Evolutionary conservation across 2,888 invertebrate species (phyloP).

Genomic region (Clostera curtula): DNA sequence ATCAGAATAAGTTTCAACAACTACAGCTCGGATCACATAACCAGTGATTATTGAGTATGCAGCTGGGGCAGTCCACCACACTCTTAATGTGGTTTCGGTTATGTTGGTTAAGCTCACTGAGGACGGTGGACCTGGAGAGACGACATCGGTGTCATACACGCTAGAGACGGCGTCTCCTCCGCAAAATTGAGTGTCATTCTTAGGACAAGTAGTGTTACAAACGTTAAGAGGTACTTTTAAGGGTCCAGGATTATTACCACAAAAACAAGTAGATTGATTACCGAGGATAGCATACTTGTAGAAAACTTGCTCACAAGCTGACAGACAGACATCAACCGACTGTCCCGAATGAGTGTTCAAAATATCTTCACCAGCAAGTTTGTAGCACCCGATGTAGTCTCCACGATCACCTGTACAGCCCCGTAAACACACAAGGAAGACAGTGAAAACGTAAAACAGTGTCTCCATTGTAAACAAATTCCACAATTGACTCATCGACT

Average conservation of each 20-base stretch:
- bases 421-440: conserved; percentile 25
- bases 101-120: conserved; percentile 73
- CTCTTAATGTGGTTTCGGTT: conserved; percentile 77
- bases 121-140: conserved; percentile 81
- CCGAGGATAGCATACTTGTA: conserved; percentile 63
- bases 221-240: conserved; percentile 53
- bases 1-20: conserved; percentile 75
- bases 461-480: conserved; percentile 55
- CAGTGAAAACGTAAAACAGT: conserved; percentile 24
- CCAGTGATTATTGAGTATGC: conserved; percentile 68
- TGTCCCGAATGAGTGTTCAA: conserved; percentile 64
- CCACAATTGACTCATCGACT: conserved; percentile 34
- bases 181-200: conserved; percentile 77
- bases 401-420: conserved; percentile 44
- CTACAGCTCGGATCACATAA: conserved; percentile 72
- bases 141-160: conserved; percentile 79
- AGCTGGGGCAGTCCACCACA: conserved; percentile 76
- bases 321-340: conserved; percentile 60
- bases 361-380: conserved; percentile 41
- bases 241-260: conserved; percentile 57
- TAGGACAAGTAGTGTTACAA: conserved; percentile 76
- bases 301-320: conserved; percentile 62
- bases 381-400: conserved; percentile 61
- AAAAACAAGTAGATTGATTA: conserved; percentile 61
- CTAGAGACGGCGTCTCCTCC: conserved; percentile 80